phyloP scores from a whole-genome alignment of 2,797 vertebrate genomes.

The Crocodylus rhombifer region DNA sequence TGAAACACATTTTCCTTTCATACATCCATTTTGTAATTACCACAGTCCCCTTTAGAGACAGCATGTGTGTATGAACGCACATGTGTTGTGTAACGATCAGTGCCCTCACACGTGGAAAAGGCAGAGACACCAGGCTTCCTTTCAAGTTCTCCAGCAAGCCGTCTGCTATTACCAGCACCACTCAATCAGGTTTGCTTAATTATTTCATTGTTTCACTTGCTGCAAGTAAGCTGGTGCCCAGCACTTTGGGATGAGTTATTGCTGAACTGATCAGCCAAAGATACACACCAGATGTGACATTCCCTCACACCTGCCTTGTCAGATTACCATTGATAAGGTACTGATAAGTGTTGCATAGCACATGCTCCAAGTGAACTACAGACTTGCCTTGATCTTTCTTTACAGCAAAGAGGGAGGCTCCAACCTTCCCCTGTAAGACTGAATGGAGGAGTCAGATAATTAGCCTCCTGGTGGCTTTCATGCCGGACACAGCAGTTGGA shows the following conservation, averaged over 20 bases:
- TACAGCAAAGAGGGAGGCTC: neutral
- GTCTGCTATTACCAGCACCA: neutral
- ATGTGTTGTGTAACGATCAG: neutral
- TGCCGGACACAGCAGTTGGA: neutral
- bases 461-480: neutral
- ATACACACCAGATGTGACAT: neutral
- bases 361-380: rapidly evolving
- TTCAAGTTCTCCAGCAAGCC: neutral
- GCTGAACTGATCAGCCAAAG: neutral
- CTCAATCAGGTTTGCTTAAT: neutral
- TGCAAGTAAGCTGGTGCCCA: neutral
- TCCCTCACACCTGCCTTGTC: constrained; percentile 86
- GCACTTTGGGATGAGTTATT: neutral
- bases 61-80: neutral
- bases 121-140: neutral
- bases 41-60: neutral
- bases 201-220: constrained; percentile 11
- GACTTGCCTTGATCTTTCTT: constrained; percentile 44
- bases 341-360: neutral
- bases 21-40: constrained; percentile 20
- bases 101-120: neutral
- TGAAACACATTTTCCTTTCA: constrained; percentile 14
- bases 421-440: constrained; percentile 30
- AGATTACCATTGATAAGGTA: constrained; percentile 74
- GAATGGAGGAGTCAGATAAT: constrained; percentile 18